Base-by-base conservation (phyloP, 2,113 vertebrate species). In the Andinoacara biseriatus region DNA sequence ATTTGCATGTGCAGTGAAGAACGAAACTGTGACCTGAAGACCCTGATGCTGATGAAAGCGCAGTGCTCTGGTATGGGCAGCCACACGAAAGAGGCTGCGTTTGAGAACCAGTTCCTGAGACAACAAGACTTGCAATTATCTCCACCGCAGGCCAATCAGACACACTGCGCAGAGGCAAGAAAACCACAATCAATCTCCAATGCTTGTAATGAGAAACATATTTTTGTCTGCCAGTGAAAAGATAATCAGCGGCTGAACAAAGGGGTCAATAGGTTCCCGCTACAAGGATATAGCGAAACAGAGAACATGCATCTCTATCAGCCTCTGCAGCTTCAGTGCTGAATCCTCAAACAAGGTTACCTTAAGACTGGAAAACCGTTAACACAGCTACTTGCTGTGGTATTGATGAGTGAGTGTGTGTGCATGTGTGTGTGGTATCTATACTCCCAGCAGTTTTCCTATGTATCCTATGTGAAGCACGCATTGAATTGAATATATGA, bases 131-230 rank as follows among this genome's bases (percentile, higher is more conserved):
- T 52, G 80, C 87, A 93, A 94, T 94, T 93, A 94, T 94, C 90
- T 89, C 89, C 58, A 57, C 61, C 69, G 8, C 78, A n/a, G 86
- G 82, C 91, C 89, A 93, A 94, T 94, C 92, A 92, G 91, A 86
- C 83, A 80, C 87, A 72, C 79, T 22, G 87, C 14, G 22, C 82
- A 3, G 54, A 80, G 56, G 82, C 79, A 89, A 82, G 80, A 80
- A 86, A 82, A 80, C 85, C 9, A 82, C 89, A 91, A 91, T 94
- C 90, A 93, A 91, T 91, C 86, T 90, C 86, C 91, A 81, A 80
- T 85, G 84, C 87, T 81, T 33, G 84, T 93, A 93, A 93, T 93
- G 92, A 94, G 92, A 91, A 90, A 93, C 92, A 91, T 91, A 92
- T 94, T 93, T 93, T 86, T 86, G 75, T 89, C 82, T 62, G 86